Base-by-base conservation (phyloP, 2,797 vertebrate species). In the Alfaro cultratus region DNA sequence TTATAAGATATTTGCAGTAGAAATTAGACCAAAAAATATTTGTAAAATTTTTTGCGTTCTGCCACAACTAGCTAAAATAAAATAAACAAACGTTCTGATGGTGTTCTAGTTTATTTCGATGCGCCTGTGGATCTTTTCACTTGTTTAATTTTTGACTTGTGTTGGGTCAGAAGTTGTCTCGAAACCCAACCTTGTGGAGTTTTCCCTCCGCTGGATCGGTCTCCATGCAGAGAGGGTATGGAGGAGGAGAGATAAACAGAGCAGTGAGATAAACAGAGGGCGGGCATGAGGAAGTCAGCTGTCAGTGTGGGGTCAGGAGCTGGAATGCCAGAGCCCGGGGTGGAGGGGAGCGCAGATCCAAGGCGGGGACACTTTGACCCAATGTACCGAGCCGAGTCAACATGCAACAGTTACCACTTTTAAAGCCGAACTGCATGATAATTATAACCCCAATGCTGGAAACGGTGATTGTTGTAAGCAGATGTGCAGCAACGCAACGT, bases 241-340 rank as follows among this genome's bases (percentile, higher is more conserved):
- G 86, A 91, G 74, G 86, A 85, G 83, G 80, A 93, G 89, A 93
- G 93, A 94, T 94, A 93, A 95, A 95, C 91, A 85, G 71, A 80
- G 87, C 85, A 88, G 81, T 89, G 93, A 93, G 94, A 92, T 94
- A 93, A 95, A 95, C 92, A 93, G 87, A 91, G 92, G 89, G 85
- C 76, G 88, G 88, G 91, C 88, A 91, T 93, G 93, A 95, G 95
- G 94, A 96, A 95, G 95, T 96, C 95, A 96, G 94, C 95, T 96
- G 95, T 95, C 93, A 93, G 88, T 91, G 89, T 90, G 86, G 93
- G 94, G 94, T 95, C 94, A 95, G 89, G 76, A 88, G 86, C 88
- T 90, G 95, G 94, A 95, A 95, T 96, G 93, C 82, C 70, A 89
- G 88, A 16, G 77, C 90, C 94, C 89, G 74, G 81, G 84, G 85